Conservation (phyloP, 2,113 vertebrate species). For the Abramis brama region DNA sequence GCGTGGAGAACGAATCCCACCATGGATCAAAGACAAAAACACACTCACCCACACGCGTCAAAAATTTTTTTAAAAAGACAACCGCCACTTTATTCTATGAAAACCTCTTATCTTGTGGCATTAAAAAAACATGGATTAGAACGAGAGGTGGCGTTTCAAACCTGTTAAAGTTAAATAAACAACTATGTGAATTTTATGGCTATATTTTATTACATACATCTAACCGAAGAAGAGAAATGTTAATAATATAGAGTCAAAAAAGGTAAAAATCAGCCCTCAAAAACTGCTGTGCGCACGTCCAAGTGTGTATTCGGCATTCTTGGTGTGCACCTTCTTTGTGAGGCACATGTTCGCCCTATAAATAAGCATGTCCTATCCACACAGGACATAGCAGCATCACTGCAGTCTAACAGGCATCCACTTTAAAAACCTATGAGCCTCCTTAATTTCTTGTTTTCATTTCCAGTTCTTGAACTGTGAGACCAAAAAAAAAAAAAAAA, state of each 20-base stretch:
- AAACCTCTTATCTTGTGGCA: neutral
- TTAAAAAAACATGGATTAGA: neutral
- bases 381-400: constrained; percentile 45
- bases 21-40: constrained; percentile 27
- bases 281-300: constrained; percentile 1
- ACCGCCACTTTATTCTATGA: neutral
- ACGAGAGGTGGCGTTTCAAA: neutral
- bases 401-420: constrained; percentile 37
- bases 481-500: constrained; percentile 38
- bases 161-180: neutral
- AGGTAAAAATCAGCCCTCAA: neutral
- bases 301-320: neutral
- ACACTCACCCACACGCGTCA: neutral
- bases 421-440: neutral
- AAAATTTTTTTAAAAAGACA: neutral
- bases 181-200: neutral
- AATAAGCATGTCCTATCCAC: constrained; percentile 39
- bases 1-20: neutral
- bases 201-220: too few relatives aligned
- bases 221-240: neutral
- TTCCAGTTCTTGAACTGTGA: constrained; percentile 1
- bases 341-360: constrained; percentile 50
- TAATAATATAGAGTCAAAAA: neutral
- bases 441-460: neutral
- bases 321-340: constrained; percentile 15